These are phyloP conservation scores for Montifringilla adamsi DNA, from an alignment of 2,113 vertebrate genomes.

Conservation along the genomic window DNA sequence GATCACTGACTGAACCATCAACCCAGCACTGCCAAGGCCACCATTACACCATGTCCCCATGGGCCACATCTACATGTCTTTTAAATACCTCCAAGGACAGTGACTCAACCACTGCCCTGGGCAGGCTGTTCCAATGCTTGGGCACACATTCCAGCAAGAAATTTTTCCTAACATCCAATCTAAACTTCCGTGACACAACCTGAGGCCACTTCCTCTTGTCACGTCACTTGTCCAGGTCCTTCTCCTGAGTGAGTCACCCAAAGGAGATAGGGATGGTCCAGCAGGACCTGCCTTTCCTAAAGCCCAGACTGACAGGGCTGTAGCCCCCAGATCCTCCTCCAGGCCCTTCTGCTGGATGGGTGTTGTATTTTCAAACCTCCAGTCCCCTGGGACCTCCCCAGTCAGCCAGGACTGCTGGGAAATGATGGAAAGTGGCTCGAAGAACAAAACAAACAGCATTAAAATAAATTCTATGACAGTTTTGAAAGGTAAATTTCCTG, in stretches of 20 bases:
- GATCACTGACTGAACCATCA: background rate
- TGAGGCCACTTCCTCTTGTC: background rate
- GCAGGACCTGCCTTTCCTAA: background rate
- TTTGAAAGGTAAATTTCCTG: background rate
- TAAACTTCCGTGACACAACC: background rate
- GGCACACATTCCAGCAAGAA: background rate
- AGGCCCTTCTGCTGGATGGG: background rate
- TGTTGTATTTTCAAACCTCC: background rate
- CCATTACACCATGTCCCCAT: background rate
- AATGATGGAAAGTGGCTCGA: background rate
- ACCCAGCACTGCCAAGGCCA: background rate
- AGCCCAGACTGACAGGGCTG: background rate
- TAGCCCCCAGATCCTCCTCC: background rate
- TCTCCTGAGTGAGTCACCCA: background rate
- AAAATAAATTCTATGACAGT: background rate
- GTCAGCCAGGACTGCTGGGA: background rate
- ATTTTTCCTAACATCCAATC: background rate
- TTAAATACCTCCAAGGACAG: background rate
- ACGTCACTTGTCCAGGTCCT: background rate
- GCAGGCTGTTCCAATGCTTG: background rate
- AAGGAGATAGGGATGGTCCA: accelerated
- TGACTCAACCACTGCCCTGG: background rate
- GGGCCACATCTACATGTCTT: background rate
- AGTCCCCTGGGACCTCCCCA: background rate
- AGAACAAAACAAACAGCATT: background rate